A percentile compares a stretch with the other conserved stretches of the same genome.
Evolutionary conservation across 2,888 invertebrate species (phyloP).

Genomic region (Diadromus collaris): DNA sequence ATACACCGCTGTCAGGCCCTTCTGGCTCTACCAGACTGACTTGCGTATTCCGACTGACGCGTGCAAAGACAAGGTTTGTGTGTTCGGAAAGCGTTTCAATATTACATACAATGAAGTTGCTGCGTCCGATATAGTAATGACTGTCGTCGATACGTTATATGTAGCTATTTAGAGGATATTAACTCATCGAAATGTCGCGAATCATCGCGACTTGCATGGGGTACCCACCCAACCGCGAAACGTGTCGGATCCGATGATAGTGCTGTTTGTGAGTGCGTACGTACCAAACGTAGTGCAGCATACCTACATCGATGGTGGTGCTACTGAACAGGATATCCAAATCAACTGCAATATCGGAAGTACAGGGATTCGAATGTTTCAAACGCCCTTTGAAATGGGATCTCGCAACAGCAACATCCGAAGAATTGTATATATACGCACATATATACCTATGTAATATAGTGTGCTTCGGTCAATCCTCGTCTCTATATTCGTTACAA

Average conservation of each 20-base stretch:
- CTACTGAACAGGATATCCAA: conserved; percentile 33
- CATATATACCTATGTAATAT: too few species aligned
- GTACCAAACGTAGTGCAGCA: neutral
- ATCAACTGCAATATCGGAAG: conserved; percentile 14
- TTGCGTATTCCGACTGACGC: neutral
- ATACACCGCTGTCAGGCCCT: neutral
- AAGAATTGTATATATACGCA: neutral
- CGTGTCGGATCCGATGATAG: neutral
- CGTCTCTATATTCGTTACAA: too few species aligned
- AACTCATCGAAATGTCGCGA: conserved; percentile 1
- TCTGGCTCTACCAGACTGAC: neutral
- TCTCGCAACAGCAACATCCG: neutral
- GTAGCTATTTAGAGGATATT: neutral
- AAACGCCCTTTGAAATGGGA: conserved; percentile 31
- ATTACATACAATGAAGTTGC: neutral
- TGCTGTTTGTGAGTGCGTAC: neutral
- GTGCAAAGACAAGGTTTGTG: neutral
- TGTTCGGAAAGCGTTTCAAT: neutral
- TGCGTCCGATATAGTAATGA: neutral
- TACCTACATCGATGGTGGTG: neutral
- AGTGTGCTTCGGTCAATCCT: too few species aligned
- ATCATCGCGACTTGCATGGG: neutral
- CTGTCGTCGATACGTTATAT: neutral
- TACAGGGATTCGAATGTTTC: conserved; percentile 5
- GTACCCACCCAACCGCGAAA: neutral